These are phyloP conservation scores for Butorides virescens DNA, from an alignment of 2,113 vertebrate species.

Conservation along the genomic window DNA sequence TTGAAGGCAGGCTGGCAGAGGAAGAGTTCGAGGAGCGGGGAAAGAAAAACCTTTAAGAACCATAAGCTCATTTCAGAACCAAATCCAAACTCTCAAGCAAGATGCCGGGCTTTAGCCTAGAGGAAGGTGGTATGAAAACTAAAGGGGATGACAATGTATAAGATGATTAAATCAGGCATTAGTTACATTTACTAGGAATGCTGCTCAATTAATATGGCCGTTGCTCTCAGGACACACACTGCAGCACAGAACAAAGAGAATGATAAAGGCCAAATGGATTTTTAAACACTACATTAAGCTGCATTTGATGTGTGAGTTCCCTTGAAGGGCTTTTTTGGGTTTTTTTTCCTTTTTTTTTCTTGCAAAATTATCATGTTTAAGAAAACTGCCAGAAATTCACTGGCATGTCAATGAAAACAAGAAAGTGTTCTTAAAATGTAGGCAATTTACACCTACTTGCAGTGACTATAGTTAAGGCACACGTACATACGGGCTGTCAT, in stretches of 20 bases:
- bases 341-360: background rate
- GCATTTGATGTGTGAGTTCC: background rate
- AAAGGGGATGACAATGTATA: background rate
- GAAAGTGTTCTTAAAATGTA: constrained; percentile 43
- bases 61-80: background rate
- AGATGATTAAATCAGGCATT: background rate
- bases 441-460: constrained; percentile 52
- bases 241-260: background rate
- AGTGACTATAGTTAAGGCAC: constrained; percentile 25
- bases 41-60: background rate
- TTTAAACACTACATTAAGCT: background rate
- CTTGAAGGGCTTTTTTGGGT: background rate
- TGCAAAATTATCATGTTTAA: background rate
- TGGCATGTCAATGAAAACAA: constrained; percentile 32
- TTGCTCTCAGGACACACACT: background rate
- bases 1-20: background rate
- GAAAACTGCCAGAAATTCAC: constrained; percentile 39
- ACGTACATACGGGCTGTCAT: background rate
- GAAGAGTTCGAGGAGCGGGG: background rate
- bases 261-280: background rate
- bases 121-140: background rate
- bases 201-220: background rate
- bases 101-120: background rate
- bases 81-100: background rate
- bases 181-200: background rate